Conservation (phyloP, 2,113 vertebrate genomes). For the Rhineura floridana region DNA sequence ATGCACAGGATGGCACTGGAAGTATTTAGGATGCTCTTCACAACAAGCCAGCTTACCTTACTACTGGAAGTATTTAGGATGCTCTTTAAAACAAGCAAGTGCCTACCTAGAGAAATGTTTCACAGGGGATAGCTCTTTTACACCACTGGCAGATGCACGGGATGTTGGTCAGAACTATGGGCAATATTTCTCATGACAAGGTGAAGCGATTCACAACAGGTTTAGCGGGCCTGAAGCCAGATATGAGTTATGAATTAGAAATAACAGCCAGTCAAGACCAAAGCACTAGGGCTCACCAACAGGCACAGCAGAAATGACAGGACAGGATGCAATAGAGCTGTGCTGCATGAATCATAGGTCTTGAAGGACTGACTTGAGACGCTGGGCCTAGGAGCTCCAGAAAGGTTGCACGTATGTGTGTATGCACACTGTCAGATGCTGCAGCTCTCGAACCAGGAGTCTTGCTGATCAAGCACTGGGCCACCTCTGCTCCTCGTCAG, state of each 20-base stretch:
- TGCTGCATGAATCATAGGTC: neutral
- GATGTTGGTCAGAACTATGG: neutral
- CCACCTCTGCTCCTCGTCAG: neutral
- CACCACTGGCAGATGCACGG: neutral
- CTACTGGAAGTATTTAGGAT: neutral
- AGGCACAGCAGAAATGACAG: neutral
- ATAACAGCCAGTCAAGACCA: neutral
- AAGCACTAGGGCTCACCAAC: neutral
- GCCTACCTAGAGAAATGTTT: neutral
- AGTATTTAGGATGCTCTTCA: neutral
- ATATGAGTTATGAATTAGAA: neutral
- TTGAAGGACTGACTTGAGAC: neutral
- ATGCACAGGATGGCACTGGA: neutral
- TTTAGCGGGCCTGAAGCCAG: neutral
- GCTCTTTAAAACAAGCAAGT: neutral
- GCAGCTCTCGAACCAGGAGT: neutral
- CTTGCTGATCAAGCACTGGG: neutral
- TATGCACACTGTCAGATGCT: neutral
- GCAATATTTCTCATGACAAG: neutral
- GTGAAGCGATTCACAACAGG: neutral
- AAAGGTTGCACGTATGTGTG: neutral
- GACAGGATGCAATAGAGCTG: neutral
- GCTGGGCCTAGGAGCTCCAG: neutral
- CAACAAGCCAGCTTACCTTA: neutral
- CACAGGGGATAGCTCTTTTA: neutral